Evolutionary conservation across 2,113 vertebrate species (phyloP).

Genomic region (Bettongia penicillata): DNA sequence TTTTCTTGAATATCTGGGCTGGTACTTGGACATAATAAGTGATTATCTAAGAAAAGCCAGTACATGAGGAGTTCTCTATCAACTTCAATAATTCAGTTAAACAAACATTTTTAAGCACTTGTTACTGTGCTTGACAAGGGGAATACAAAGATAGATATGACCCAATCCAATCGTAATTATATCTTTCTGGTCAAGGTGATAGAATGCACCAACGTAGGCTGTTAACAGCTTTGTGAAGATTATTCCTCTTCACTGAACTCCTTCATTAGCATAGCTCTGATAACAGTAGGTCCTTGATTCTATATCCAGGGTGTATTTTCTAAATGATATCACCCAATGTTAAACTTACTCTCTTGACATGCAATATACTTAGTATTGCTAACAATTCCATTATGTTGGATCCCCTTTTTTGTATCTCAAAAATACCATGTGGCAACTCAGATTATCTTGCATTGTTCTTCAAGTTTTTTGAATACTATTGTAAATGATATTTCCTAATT

Average conservation of each 20-base stretch:
- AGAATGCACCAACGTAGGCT: not conserved
- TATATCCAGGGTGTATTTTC: not conserved
- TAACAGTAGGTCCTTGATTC: not conserved
- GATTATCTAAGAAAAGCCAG: not conserved
- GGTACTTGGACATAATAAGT: not conserved
- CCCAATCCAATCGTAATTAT: not conserved
- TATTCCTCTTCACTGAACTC: not conserved
- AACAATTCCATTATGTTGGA: not conserved
- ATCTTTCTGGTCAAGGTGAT: not conserved
- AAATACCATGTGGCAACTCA: not conserved
- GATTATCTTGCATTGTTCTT: not conserved
- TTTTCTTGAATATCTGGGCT: not conserved
- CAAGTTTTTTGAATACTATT: not conserved
- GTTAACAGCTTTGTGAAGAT: not conserved
- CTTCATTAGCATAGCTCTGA: not conserved
- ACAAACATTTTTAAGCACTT: not conserved
- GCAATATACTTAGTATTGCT: not conserved
- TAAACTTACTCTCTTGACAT: not conserved
- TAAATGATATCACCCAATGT: not conserved
- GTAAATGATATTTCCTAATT: not conserved
- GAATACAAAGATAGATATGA: not conserved
- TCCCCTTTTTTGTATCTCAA: not conserved
- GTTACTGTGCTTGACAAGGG: not conserved
- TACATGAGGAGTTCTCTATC: not conserved
- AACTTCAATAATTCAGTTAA: not conserved